phyloP scores from a whole-genome alignment of 2,888 invertebrate genomes.

The Sinopyrophorus schimmeli region DNA sequence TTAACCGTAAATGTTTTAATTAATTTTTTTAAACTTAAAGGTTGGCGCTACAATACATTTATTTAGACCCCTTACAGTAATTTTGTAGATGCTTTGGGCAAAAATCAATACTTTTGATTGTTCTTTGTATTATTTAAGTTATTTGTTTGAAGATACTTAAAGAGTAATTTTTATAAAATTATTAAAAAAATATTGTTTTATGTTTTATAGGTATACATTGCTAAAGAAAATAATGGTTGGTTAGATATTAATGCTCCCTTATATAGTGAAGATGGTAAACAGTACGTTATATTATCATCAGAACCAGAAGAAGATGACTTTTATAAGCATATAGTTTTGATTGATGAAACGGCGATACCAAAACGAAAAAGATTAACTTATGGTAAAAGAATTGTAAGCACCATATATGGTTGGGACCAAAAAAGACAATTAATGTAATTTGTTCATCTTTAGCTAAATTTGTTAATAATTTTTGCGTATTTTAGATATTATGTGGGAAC shows the following conservation, averaged over 20 bases:
- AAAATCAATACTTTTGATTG: too few relatives aligned
- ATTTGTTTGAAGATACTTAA: too few relatives aligned
- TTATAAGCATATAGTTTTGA: conserved; percentile 47
- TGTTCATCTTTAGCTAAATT: background rate
- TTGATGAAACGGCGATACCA: conserved; percentile 33
- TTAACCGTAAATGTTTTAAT: too few relatives aligned
- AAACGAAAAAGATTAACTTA: conserved; percentile 57
- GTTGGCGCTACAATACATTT: too few relatives aligned
- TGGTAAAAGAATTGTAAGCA: conserved; percentile 64
- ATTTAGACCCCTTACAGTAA: too few relatives aligned
- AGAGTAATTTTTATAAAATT: conserved; percentile 3
- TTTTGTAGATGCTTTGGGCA: too few relatives aligned
- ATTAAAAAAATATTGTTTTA: background rate
- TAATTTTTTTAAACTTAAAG: too few relatives aligned
- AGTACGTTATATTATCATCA: conserved; percentile 43
- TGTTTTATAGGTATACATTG: conserved; percentile 12
- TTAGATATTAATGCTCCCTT: conserved; percentile 63
- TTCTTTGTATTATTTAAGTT: too few relatives aligned
- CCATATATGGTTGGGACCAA: conserved; percentile 66
- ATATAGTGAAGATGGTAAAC: conserved; percentile 56
- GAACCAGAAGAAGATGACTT: conserved; percentile 42
- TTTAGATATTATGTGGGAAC: conserved; percentile 75
- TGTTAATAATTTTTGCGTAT: conserved; percentile 4
- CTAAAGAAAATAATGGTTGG: conserved; percentile 64
- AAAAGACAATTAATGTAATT: conserved; percentile 59